phyloP scores from a whole-genome alignment of 2,797 vertebrate species.

The Myripristis jacobus region DNA sequence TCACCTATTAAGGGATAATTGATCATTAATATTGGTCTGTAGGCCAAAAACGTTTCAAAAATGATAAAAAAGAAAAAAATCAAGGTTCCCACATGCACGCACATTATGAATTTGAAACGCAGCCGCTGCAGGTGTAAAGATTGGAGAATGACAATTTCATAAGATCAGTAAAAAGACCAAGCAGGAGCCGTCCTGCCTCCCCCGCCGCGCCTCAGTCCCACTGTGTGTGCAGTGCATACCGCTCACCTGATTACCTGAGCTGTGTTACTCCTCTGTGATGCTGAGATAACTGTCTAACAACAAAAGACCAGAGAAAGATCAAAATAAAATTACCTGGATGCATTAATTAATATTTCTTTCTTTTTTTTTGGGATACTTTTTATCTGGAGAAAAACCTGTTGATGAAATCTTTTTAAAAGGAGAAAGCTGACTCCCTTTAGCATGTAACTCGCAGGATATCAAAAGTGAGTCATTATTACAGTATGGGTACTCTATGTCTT shows the following conservation, averaged over 20 bases:
- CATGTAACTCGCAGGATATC: background rate
- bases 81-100: too few species aligned
- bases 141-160: conserved; percentile 49
- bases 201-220: conserved; percentile 46
- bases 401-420: conserved; percentile 31
- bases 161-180: conserved; percentile 45
- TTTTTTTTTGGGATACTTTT: conserved; percentile 31
- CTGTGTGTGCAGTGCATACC: conserved; percentile 60
- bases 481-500: background rate
- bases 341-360: conserved; percentile 43
- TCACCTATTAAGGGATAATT: too few species aligned
- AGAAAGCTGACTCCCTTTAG: conserved; percentile 1
- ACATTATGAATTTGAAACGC: conserved; percentile 26
- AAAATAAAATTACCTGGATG: conserved; percentile 43
- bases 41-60: too few species aligned
- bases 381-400: conserved; percentile 5
- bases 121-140: conserved; percentile 43
- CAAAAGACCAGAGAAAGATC: conserved; percentile 13
- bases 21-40: too few species aligned
- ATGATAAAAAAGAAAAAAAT: too few species aligned
- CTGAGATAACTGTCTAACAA: conserved; percentile 50
- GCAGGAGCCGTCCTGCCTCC: conserved; percentile 29
- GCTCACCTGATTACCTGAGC: conserved; percentile 58
- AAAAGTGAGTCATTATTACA: background rate
- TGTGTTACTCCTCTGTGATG: conserved; percentile 24